These are phyloP conservation scores for Pachypanchax playfairii DNA, from an alignment of 2,113 vertebrate genomes.

Conservation along the genomic window DNA sequence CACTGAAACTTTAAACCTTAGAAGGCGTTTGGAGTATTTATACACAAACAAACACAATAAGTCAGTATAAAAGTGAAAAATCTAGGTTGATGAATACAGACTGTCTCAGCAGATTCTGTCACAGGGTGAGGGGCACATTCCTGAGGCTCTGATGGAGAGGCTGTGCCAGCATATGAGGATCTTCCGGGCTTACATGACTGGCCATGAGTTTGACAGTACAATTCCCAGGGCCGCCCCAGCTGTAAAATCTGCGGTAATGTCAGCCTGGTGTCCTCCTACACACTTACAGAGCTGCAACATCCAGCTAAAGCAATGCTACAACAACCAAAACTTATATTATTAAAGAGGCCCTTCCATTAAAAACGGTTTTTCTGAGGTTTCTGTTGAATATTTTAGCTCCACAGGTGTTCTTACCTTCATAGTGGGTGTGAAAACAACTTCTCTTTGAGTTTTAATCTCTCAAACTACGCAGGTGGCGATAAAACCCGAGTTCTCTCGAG, in stretches of 20 bases:
- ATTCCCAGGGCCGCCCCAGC: constrained; percentile 26
- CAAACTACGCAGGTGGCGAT: too few species aligned
- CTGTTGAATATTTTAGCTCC: too few species aligned
- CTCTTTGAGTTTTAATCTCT: too few species aligned
- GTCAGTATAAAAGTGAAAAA: constrained; percentile 14
- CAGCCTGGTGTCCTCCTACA: constrained; percentile 31
- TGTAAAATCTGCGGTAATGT: constrained; percentile 37
- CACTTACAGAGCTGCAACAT: constrained; percentile 16
- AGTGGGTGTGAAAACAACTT: too few species aligned
- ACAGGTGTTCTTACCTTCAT: too few species aligned
- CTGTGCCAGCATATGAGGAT: constrained; percentile 53
- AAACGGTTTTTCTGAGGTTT: too few species aligned
- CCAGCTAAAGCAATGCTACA: constrained; percentile 11
- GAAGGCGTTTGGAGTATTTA: too few species aligned
- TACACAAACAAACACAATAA: constrained; percentile 17
- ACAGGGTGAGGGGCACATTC: constrained; percentile 54
- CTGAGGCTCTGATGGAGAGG: constrained; percentile 52
- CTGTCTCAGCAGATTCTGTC: constrained; percentile 43
- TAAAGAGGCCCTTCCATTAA: too few species aligned
- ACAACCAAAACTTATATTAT: background rate
- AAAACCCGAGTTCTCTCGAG: too few species aligned
- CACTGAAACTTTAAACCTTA: constrained; percentile 24
- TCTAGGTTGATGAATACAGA: constrained; percentile 27
- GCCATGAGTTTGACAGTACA: constrained; percentile 47
- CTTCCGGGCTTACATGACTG: constrained; percentile 46